phyloP scores from a whole-genome alignment of 2,888 invertebrate species.

The Campopleginae sp. region DNA sequence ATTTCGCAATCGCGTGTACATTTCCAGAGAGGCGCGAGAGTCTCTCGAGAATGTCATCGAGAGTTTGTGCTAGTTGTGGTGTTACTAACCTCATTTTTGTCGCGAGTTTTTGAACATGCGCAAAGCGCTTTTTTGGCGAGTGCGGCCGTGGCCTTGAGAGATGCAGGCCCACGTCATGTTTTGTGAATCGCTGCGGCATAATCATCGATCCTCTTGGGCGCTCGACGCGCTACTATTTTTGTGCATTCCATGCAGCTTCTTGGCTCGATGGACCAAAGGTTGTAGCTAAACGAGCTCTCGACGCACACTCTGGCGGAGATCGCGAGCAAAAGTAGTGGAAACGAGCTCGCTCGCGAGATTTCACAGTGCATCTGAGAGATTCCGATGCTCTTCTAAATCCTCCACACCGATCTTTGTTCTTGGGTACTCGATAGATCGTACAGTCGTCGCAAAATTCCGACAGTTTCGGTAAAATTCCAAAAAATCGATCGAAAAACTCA shows the following conservation, averaged over 20 bases:
- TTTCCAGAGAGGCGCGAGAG: background rate
- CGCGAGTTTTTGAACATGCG: slow-evolving; percentile 25
- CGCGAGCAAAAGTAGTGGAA: background rate
- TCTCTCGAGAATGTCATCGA: background rate
- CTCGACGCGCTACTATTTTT: slow-evolving; percentile 62
- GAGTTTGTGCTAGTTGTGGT: background rate
- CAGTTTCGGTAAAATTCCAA: background rate
- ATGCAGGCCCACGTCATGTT: background rate
- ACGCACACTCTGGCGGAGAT: background rate
- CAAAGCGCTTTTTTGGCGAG: slow-evolving; percentile 12
- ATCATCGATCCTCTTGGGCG: slow-evolving; percentile 65
- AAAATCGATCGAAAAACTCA: background rate
- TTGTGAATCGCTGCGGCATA: slow-evolving; percentile 51
- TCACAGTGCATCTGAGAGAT: background rate
- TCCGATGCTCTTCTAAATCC: background rate
- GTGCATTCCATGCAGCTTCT: slow-evolving; percentile 64
- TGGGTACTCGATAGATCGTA: background rate
- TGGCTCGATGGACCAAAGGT: background rate
- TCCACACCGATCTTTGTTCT: background rate
- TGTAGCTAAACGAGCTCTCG: background rate
- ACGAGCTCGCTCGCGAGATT: background rate
- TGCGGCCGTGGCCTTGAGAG: slow-evolving; percentile 58
- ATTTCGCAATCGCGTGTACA: background rate
- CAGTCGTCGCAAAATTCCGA: background rate
- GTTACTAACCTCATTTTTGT: slow-evolving; percentile 53